phyloP scores from a whole-genome alignment of 2,797 vertebrate genomes.

The Helostoma temminkii region DNA sequence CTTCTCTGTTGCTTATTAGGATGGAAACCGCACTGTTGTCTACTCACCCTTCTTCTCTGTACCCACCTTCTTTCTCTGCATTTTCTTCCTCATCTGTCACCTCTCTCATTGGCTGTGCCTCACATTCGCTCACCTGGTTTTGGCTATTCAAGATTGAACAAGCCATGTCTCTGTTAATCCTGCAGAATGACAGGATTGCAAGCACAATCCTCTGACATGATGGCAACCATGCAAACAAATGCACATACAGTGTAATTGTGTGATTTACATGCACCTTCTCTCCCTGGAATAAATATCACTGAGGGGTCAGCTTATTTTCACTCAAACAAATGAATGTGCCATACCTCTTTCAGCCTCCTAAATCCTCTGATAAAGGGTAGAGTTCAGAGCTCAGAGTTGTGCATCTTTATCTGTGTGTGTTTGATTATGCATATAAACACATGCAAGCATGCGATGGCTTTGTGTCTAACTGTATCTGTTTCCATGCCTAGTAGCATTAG shows the following conservation, averaged over 20 bases:
- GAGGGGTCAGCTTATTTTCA: slow-evolving; percentile 48
- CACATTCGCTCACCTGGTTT: slow-evolving; percentile 53
- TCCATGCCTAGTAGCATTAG: slow-evolving; percentile 65
- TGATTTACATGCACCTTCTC: slow-evolving; percentile 35
- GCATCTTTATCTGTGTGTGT: slow-evolving; percentile 27
- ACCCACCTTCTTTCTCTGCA: background rate
- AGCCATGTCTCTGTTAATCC: slow-evolving; percentile 67
- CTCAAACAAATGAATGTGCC: slow-evolving; percentile 43
- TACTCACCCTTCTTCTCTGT: slow-evolving; percentile 7
- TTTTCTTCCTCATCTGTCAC: background rate
- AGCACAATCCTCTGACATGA: slow-evolving; percentile 47
- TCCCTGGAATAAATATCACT: slow-evolving; percentile 23
- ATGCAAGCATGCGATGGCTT: slow-evolving; percentile 32
- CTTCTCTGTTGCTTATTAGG: slow-evolving; percentile 29
- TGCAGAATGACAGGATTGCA: slow-evolving; percentile 61
- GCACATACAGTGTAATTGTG: slow-evolving; percentile 16
- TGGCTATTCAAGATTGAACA: slow-evolving; percentile 59
- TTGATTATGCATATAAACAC: slow-evolving; percentile 44
- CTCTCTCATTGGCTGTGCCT: slow-evolving; percentile 25
- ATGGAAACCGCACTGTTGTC: slow-evolving; percentile 37
- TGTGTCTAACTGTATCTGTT: slow-evolving; percentile 47
- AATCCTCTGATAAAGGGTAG: slow-evolving; percentile 64
- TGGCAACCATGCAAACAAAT: slow-evolving; percentile 41
- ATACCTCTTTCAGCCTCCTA: slow-evolving; percentile 46
- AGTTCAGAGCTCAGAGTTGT: slow-evolving; percentile 55